Conservation (phyloP, 2,888 invertebrate genomes). For the Willowsia nigromaculata region DNA sequence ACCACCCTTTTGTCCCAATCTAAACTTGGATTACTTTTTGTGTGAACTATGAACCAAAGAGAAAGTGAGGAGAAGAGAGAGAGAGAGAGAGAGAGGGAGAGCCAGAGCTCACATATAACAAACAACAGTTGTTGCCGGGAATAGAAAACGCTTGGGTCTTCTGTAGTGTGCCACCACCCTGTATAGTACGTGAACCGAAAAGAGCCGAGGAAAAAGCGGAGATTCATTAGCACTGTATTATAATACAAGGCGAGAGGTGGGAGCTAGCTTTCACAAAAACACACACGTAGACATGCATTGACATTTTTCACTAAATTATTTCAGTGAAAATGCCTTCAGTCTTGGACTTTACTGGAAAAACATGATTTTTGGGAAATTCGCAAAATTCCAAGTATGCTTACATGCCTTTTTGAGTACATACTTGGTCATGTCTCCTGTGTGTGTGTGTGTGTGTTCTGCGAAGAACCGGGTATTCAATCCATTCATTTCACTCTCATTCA, state of each 20-base stretch:
- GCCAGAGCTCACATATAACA: not conserved
- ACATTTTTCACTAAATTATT: conserved; percentile 36
- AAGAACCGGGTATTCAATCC: conserved; percentile 17
- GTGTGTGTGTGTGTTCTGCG: not conserved
- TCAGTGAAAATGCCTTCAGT: not conserved
- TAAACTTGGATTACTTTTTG: not conserved
- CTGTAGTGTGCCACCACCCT: conserved; percentile 51
- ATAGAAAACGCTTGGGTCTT: not conserved
- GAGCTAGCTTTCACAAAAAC: conserved; percentile 14
- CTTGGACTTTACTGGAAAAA: not conserved
- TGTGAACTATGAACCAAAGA: not conserved
- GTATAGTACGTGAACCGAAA: conserved; percentile 35
- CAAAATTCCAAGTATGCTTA: conserved; percentile 37
- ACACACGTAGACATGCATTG: conserved; percentile 41
- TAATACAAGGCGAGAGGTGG: conserved; percentile 25
- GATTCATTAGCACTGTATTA: conserved; percentile 51
- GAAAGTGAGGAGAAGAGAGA: no score
- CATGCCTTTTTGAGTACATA: not conserved
- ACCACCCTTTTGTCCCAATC: not conserved
- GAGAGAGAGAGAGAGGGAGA: not conserved
- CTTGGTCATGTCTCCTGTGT: not conserved
- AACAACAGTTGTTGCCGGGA: conserved; percentile 53
- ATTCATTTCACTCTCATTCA: not conserved
- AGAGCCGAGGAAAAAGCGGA: conserved; percentile 47
- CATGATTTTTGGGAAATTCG: conserved; percentile 14